Evolutionary conservation across 2,888 invertebrate species (phyloP).

Genomic region (Acronicta psi): DNA sequence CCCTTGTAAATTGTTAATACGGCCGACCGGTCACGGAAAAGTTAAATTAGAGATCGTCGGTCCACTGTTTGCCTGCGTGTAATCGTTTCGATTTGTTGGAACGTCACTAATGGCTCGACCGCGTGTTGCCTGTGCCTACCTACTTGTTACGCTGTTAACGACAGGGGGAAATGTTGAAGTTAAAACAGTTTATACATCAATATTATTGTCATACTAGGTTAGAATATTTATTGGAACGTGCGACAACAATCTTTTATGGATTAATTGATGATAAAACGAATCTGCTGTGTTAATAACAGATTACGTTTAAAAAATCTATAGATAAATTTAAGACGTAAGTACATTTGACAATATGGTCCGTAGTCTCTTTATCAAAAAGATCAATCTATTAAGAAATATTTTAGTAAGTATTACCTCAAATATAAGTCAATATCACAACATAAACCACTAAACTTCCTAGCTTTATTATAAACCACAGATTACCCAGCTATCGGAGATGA

Average conservation of each 20-base stretch:
- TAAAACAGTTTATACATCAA: conserved; percentile 34
- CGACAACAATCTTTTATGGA: conserved; percentile 10
- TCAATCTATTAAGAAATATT: no score
- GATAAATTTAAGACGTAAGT: no score
- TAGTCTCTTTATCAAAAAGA: no score
- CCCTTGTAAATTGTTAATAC: conserved; percentile 77
- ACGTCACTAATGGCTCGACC: conserved; percentile 65
- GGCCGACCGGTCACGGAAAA: conserved; percentile 79
- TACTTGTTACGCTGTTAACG: conserved; percentile 49
- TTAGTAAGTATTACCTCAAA: no score
- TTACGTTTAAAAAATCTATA: no score
- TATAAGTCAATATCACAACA: no score
- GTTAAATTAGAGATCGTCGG: conserved; percentile 78
- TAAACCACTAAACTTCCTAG: not conserved
- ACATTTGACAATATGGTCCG: no score
- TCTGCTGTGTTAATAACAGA: no score
- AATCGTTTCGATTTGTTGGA: conserved; percentile 75
- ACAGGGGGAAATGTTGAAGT: conserved; percentile 34
- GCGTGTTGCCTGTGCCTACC: conserved; percentile 51
- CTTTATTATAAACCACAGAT: conserved; percentile 33
- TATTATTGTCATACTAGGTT: conserved; percentile 27
- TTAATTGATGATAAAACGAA: no score
- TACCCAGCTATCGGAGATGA: conserved; percentile 65
- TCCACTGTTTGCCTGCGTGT: conserved; percentile 68
- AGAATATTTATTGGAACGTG: conserved; percentile 21